A percentile compares a stretch with the other conserved stretches of the same genome.
phyloP scores from a whole-genome alignment of 2,113 vertebrate genomes.

The Gopherus flavomarginatus region DNA sequence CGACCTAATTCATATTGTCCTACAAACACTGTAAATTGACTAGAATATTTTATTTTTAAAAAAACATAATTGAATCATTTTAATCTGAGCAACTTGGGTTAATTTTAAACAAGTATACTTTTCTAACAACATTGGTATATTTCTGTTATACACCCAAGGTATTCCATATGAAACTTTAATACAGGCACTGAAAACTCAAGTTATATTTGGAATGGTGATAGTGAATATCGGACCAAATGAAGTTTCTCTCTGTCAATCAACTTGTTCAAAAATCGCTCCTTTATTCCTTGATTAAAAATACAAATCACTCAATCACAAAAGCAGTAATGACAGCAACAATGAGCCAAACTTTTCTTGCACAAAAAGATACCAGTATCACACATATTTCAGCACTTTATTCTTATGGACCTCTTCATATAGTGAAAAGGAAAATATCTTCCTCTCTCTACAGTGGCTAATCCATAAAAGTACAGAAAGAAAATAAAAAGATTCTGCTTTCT shows the following conservation, averaged over 20 bases:
- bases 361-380: background rate
- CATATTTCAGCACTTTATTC: background rate
- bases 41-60: background rate
- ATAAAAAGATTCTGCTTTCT: background rate
- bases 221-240: background rate
- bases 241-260: background rate
- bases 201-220: background rate
- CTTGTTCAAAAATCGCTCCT: fast-evolving
- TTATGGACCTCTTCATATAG: background rate
- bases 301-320: background rate
- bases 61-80: background rate
- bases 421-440: background rate
- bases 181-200: background rate
- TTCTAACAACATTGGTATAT: background rate
- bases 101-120: background rate
- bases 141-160: background rate
- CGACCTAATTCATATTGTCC: background rate
- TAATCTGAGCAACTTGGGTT: background rate
- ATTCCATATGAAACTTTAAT: background rate
- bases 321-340: background rate
- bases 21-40: background rate
- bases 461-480: background rate
- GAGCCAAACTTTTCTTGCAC: background rate
- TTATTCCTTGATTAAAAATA: background rate
- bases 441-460: background rate